Evolutionary conservation across 2,113 vertebrate species (phyloP).

Genomic region (Aepyceros melampus): DNA sequence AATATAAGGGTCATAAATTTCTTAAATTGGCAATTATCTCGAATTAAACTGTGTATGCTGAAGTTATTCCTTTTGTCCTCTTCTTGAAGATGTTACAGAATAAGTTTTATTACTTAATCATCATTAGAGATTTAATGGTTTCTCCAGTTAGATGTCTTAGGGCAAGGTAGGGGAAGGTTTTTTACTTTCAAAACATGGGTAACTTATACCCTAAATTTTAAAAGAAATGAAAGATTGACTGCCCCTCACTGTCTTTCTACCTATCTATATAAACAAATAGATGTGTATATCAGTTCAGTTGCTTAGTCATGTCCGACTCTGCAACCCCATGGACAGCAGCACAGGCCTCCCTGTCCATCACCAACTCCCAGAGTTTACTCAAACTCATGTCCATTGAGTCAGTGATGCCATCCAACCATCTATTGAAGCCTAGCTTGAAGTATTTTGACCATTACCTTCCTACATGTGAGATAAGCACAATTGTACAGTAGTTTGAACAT

Average conservation of each 20-base stretch:
- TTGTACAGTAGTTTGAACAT: neutral
- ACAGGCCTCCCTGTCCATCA: too few species aligned
- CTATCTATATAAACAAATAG: neutral
- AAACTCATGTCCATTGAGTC: too few species aligned
- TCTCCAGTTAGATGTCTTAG: neutral
- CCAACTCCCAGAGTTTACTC: too few species aligned
- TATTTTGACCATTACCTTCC: neutral
- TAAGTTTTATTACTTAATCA: neutral
- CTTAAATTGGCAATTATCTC: neutral
- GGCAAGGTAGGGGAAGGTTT: neutral
- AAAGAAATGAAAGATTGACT: neutral
- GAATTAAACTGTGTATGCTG: neutral
- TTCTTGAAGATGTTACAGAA: neutral
- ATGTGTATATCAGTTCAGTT: neutral
- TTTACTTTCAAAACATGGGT: neutral
- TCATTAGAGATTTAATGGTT: neutral
- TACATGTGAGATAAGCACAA: neutral
- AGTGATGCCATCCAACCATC: neutral
- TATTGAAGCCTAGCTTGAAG: neutral
- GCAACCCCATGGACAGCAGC: too few species aligned
- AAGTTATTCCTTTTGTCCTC: neutral
- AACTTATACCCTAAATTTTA: neutral
- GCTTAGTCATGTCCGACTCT: too few species aligned
- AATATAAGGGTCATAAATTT: neutral
- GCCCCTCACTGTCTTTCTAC: neutral